Evolutionary conservation across 2,888 invertebrate species (phyloP).

Genomic region (Dermolepida albohirtum): DNA sequence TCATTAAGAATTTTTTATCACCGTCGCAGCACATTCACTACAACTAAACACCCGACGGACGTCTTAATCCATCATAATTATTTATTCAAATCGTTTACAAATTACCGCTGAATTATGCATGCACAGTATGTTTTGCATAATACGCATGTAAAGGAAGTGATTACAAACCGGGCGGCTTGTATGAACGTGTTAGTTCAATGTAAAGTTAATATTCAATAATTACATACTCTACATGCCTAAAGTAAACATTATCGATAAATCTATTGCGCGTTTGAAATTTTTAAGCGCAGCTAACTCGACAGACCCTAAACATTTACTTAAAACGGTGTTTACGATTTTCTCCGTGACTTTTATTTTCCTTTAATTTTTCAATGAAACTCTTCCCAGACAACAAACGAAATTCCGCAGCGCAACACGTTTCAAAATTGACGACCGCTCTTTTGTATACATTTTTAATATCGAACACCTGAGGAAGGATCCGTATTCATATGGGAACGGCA

Average conservation of each 20-base stretch:
- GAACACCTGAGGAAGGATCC: background rate
- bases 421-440: background rate
- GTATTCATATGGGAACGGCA: background rate
- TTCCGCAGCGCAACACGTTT: too few relatives aligned
- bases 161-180: constrained; percentile 13
- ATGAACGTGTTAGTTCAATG: constrained; percentile 22
- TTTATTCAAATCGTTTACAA: constrained; percentile 35
- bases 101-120: constrained; percentile 29
- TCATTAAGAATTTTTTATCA: background rate
- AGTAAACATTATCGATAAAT: too few relatives aligned
- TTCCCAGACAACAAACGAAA: too few relatives aligned
- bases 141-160: constrained; percentile 22
- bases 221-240: background rate
- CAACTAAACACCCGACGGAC: constrained; percentile 6
- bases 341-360: too few relatives aligned
- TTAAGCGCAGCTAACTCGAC: too few relatives aligned
- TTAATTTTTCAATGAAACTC: too few relatives aligned
- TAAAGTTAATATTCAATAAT: constrained; percentile 34
- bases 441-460: background rate
- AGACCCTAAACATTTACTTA: too few relatives aligned
- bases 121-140: constrained; percentile 23
- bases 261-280: too few relatives aligned
- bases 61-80: constrained; percentile 31
- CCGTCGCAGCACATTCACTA: background rate
- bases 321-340: too few relatives aligned